A percentile compares a stretch with the other conserved stretches of the same genome.
Evolutionary conservation across 2,113 vertebrate genomes (phyloP).

Genomic region (Ammodytes marinus): DNA sequence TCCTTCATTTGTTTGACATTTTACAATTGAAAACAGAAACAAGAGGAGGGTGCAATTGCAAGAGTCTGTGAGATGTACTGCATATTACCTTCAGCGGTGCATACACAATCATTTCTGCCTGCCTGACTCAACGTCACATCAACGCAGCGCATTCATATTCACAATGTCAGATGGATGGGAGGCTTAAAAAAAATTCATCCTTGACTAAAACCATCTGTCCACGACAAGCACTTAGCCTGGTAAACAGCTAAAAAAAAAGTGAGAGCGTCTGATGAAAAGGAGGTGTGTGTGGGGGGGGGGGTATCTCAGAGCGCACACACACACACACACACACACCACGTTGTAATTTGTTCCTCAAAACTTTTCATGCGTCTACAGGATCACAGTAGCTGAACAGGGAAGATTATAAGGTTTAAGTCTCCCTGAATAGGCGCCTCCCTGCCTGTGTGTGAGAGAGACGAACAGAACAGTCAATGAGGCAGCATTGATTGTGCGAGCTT

Average conservation of each 20-base stretch:
- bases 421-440: constrained; percentile 78
- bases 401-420: constrained; percentile 85
- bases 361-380: constrained; percentile 68
- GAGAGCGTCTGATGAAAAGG: constrained; percentile 52
- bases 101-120: constrained; percentile 48
- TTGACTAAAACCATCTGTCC: constrained; percentile 62
- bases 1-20: constrained; percentile 43
- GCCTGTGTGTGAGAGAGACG: constrained; percentile 77
- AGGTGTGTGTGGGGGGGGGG: neutral
- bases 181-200: constrained; percentile 69
- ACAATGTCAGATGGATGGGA: constrained; percentile 62
- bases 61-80: constrained; percentile 18
- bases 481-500: constrained; percentile 86
- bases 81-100: constrained; percentile 43
- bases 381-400: constrained; percentile 65
- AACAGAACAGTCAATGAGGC: constrained; percentile 80
- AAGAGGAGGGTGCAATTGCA: neutral
- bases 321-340: neutral
- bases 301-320: constrained; percentile 55
- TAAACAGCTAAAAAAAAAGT: constrained; percentile 34
- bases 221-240: constrained; percentile 57
- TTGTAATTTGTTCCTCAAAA: constrained; percentile 69
- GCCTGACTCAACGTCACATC: constrained; percentile 64
- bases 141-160: constrained; percentile 64
- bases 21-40: neutral